phyloP scores from a whole-genome alignment of 2,113 vertebrate genomes.

The Rallus limicola region DNA sequence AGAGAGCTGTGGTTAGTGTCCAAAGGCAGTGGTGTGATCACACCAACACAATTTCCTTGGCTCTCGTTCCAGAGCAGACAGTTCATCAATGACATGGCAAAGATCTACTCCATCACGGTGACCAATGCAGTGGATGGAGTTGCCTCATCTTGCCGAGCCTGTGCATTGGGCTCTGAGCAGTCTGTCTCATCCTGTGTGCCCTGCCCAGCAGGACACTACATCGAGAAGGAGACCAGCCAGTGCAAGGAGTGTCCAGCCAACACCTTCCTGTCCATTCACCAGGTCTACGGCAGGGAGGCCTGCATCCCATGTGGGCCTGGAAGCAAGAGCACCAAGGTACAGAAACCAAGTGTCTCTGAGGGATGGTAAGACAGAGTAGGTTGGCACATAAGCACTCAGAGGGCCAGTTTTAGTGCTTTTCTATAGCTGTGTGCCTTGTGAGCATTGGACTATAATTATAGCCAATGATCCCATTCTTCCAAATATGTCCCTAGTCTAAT shows the following conservation, averaged over 20 bases:
- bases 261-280: conserved; percentile 87
- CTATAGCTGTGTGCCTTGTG: background rate
- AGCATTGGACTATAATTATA: background rate
- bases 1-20: background rate
- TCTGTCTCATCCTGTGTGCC: conserved; percentile 89
- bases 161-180: conserved; percentile 84
- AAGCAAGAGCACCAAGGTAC: conserved; percentile 88
- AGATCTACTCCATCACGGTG: conserved; percentile 91
- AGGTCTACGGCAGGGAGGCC: conserved; percentile 83
- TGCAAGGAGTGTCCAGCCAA: conserved; percentile 88
- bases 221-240: conserved; percentile 85
- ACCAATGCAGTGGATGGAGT: conserved; percentile 90
- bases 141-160: conserved; percentile 87
- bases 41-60: background rate
- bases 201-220: conserved; percentile 92
- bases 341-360: accelerated
- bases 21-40: accelerated
- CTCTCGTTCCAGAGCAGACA: conserved; percentile 81
- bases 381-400: background rate
- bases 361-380: accelerated
- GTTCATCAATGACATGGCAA: conserved; percentile 86
- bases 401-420: background rate
- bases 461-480: background rate
- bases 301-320: conserved; percentile 90
- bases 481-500: background rate